phyloP scores from a whole-genome alignment of 2,888 invertebrate genomes.

The Trypoxylon attenuatum region DNA sequence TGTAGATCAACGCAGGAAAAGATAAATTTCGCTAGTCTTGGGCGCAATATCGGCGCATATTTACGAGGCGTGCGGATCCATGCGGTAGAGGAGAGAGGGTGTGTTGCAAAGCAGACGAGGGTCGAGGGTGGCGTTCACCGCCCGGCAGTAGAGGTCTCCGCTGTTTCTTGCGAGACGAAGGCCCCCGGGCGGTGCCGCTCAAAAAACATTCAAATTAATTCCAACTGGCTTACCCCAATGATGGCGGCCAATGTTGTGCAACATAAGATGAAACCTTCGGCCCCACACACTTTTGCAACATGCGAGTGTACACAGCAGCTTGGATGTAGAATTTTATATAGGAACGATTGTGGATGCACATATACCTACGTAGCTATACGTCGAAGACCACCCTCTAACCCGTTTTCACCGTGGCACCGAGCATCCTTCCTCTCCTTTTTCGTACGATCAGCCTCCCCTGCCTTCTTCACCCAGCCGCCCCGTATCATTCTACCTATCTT shows the following conservation, averaged over 20 bases:
- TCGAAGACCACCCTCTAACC: slow-evolving; percentile 43
- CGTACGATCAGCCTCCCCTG: slow-evolving; percentile 12
- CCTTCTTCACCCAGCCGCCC: slow-evolving; percentile 8
- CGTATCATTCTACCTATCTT: slow-evolving; percentile 43
- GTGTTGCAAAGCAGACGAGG: slow-evolving; percentile 37
- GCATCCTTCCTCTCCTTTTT: slow-evolving; percentile 17
- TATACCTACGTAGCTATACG: slow-evolving; percentile 27
- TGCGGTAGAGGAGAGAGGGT: slow-evolving; percentile 37
- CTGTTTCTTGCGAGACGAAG: slow-evolving; percentile 60
- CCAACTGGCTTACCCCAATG: slow-evolving; percentile 67
- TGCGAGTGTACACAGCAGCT: slow-evolving; percentile 13
- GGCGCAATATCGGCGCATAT: slow-evolving; percentile 65
- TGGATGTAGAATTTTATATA: neutral
- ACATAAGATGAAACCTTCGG: slow-evolving; percentile 61
- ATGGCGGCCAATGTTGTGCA: slow-evolving; percentile 70
- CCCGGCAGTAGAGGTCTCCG: slow-evolving; percentile 41
- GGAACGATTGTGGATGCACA: slow-evolving; percentile 8
- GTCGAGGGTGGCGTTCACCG: slow-evolving; percentile 17
- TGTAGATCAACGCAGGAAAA: slow-evolving; percentile 58
- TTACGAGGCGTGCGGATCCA: slow-evolving; percentile 53
- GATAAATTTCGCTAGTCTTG: slow-evolving; percentile 64
- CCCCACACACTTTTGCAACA: slow-evolving; percentile 11
- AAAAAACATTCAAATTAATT: slow-evolving; percentile 73
- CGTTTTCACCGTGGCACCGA: slow-evolving; percentile 38
- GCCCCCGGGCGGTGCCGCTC: slow-evolving; percentile 65